Conservation (phyloP, 2,888 invertebrate genomes). For the Melanotus villosus region DNA sequence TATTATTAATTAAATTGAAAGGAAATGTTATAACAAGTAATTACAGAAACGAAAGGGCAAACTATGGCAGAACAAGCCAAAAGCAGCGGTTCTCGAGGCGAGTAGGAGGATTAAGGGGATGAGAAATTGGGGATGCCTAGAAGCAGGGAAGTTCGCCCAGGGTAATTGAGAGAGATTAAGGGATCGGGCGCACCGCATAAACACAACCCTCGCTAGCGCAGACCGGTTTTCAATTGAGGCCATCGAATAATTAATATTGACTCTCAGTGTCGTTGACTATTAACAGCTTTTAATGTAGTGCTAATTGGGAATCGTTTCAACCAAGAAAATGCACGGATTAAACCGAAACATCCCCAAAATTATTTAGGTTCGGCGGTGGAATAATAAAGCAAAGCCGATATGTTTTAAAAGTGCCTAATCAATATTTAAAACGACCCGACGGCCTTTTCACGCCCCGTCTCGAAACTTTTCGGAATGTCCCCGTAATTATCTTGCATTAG, state of each 20-base stretch:
- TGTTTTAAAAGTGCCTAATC: neutral
- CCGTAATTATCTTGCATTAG: neutral
- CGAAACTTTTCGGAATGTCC: neutral
- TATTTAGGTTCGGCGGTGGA: neutral
- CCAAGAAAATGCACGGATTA: slow-evolving; percentile 28
- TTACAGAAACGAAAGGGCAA: slow-evolving; percentile 51
- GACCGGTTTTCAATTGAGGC: slow-evolving; percentile 65
- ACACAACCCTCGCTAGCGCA: slow-evolving; percentile 62
- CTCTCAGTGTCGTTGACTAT: slow-evolving; percentile 59
- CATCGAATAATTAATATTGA: slow-evolving; percentile 66
- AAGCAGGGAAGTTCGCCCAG: slow-evolving; percentile 58
- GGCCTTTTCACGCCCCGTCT: neutral
- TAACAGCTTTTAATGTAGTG: slow-evolving; percentile 57
- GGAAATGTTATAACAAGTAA: too few relatives aligned
- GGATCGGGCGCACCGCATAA: slow-evolving; percentile 66
- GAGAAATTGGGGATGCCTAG: slow-evolving; percentile 54
- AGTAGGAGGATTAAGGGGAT: slow-evolving; percentile 44
- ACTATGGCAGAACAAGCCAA: slow-evolving; percentile 55
- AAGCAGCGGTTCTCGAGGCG: slow-evolving; percentile 52
- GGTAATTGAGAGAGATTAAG: slow-evolving; percentile 67
- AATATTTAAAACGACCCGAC: neutral
- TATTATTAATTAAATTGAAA: too few relatives aligned
- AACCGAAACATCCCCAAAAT: slow-evolving; percentile 7
- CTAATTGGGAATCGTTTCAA: slow-evolving; percentile 52
- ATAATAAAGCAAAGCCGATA: neutral